phyloP scores from a whole-genome alignment of 2,888 invertebrate species.

The Euplagia quadripunctaria region DNA sequence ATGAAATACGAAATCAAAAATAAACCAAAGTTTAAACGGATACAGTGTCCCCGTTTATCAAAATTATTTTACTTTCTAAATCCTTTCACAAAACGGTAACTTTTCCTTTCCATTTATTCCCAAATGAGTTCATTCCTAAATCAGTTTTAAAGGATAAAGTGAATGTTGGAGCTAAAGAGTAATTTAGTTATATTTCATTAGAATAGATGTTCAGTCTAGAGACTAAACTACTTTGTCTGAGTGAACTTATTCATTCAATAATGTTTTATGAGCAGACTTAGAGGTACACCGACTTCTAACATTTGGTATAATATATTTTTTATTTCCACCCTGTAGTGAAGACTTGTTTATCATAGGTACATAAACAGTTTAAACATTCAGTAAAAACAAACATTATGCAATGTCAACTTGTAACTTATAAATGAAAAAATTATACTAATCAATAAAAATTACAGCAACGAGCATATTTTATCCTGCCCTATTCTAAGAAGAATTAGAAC shows the following conservation, averaged over 20 bases:
- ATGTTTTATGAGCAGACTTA: constrained; percentile 19
- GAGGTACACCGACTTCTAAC: constrained; percentile 21
- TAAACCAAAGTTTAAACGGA: not conserved
- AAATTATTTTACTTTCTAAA: not conserved
- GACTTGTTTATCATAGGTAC: no score
- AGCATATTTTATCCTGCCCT: no score
- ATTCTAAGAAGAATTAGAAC: no score
- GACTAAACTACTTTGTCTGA: constrained; percentile 32
- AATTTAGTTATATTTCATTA: constrained; percentile 41
- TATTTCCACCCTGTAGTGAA: no score
- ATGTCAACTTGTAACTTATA: no score
- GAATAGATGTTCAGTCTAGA: constrained; percentile 25
- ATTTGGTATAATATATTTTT: not conserved
- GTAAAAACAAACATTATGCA: no score
- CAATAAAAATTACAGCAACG: no score
- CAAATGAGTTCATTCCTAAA: constrained; percentile 6
- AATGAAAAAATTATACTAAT: no score
- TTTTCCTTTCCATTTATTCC: constrained; percentile 21
- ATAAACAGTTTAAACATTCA: no score
- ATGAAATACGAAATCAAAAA: not conserved
- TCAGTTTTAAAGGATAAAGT: constrained; percentile 24
- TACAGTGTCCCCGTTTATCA: not conserved
- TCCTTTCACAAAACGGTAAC: constrained; percentile 2
- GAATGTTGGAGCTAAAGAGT: constrained; percentile 32
- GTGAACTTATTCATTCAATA: constrained; percentile 25